phyloP scores from a whole-genome alignment of 2,888 invertebrate species.

The Pristionchus maxplancki region DNA sequence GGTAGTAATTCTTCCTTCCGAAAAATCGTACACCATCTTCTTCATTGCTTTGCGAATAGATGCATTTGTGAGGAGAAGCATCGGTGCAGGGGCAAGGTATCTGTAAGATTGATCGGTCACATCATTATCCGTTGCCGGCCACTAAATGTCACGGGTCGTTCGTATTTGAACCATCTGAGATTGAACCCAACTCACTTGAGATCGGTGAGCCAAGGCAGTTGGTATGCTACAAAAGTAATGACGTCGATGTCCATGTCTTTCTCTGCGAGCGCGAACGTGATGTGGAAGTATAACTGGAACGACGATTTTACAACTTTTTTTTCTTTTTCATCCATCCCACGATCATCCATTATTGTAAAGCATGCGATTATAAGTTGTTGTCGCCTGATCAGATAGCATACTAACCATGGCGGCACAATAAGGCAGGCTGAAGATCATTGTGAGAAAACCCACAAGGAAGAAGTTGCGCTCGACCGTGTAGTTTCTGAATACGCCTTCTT shows the following conservation, averaged over 20 bases:
- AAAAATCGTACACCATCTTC: too few relatives aligned
- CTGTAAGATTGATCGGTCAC: background rate
- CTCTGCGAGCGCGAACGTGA: background rate
- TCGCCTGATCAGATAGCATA: background rate
- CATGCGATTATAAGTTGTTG: too few relatives aligned
- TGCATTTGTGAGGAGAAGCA: background rate
- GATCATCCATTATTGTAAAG: too few relatives aligned
- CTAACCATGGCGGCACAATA: background rate
- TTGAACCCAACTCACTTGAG: background rate
- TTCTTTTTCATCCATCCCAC: too few relatives aligned
- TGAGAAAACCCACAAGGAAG: background rate
- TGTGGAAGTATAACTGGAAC: background rate
- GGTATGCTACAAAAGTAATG: background rate
- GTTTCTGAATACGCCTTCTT: background rate
- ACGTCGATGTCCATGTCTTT: background rate
- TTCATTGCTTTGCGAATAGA: background rate
- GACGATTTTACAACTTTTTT: background rate
- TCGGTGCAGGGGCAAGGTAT: background rate
- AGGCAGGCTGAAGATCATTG: background rate
- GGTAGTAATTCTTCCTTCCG: too few relatives aligned
- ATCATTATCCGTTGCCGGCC: too few relatives aligned
- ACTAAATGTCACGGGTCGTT: too few relatives aligned
- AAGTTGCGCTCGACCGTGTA: background rate
- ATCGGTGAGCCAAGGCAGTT: background rate
- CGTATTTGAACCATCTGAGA: too few relatives aligned